phyloP scores from a whole-genome alignment of 2,888 invertebrate species.

The Sphinx pinastri region DNA sequence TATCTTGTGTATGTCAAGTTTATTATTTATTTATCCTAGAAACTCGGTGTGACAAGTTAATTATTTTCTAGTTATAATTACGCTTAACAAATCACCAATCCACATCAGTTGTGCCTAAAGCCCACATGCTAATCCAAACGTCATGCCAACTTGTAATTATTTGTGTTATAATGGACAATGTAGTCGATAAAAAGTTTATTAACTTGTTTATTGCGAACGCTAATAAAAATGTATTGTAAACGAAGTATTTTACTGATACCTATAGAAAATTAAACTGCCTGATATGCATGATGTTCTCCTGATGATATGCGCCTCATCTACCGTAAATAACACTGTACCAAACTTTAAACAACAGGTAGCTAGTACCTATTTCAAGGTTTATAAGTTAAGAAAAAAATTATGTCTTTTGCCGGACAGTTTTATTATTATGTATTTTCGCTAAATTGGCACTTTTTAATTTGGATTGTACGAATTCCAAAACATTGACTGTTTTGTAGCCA shows the following conservation, averaged over 20 bases:
- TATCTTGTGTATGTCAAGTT: too few species aligned
- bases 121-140: conserved; percentile 33
- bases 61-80: conserved; percentile 45
- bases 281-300: too few species aligned
- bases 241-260: too few species aligned
- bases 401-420: too few species aligned
- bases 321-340: too few species aligned
- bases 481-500: background rate
- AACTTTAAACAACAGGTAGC: too few species aligned
- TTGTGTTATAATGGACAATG: conserved; percentile 18
- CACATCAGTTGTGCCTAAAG: conserved; percentile 35
- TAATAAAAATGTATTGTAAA: background rate
- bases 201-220: background rate
- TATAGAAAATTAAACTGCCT: too few species aligned
- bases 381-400: background rate
- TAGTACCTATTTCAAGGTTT: too few species aligned
- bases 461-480: background rate
- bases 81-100: conserved; percentile 38
- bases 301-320: too few species aligned
- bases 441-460: background rate
- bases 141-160: conserved; percentile 27
- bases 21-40: background rate
- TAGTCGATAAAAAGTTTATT: background rate
- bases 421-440: too few species aligned
- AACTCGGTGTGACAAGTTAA: conserved; percentile 48